These are phyloP conservation scores for Aphelocoma californica DNA, from an alignment of 2,797 vertebrate genomes.

Conservation along the genomic window DNA sequence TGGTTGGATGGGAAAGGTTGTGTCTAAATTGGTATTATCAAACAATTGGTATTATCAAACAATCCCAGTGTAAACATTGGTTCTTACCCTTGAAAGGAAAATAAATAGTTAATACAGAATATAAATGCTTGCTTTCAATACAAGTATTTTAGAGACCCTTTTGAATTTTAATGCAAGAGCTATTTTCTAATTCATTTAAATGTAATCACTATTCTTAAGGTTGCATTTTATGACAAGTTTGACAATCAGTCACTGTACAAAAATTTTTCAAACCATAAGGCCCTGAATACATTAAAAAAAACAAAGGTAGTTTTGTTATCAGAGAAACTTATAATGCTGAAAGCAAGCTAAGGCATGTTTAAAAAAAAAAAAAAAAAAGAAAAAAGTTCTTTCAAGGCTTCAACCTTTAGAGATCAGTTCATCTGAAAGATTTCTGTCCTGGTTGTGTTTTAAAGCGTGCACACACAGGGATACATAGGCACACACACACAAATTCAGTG, in stretches of 20 bases:
- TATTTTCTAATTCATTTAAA: conserved; percentile 19
- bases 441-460: background rate
- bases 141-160: background rate
- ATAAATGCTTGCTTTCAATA: background rate
- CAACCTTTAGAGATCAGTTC: conserved; percentile 21
- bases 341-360: background rate
- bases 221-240: conserved; percentile 18
- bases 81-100: background rate
- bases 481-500: background rate
- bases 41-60: background rate
- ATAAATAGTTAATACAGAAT: background rate
- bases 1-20: background rate
- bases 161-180: conserved; percentile 12
- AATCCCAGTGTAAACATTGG: background rate
- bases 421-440: conserved; percentile 15
- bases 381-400: background rate
- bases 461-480: background rate
- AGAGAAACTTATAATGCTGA: background rate
- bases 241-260: conserved; percentile 12
- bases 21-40: background rate
- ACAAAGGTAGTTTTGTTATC: background rate
- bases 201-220: background rate
- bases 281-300: conserved; percentile 3
- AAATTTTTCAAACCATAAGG: background rate
- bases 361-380: too few species aligned